Evolutionary conservation across 2,888 invertebrate genomes (phyloP), one percentile per base, ranked within the genome.

Genomic region (Junonia oenone): DNA sequence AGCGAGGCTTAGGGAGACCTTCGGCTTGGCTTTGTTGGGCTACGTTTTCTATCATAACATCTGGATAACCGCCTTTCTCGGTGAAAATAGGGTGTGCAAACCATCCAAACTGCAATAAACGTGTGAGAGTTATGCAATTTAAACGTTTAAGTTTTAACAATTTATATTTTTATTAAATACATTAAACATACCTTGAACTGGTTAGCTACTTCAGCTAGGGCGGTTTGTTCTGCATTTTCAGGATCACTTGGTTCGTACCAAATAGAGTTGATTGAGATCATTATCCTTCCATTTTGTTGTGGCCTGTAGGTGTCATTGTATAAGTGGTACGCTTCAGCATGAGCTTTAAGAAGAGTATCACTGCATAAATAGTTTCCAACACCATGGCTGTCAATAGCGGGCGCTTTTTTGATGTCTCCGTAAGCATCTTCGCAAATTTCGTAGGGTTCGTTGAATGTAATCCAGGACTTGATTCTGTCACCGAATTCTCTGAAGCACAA

Each of bases 381-480:
- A 2, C 92, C 93, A 45, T 91, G 87, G 57, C 90, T 90, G 59
- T 91, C 78, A 9, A 90, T 51, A 1, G 90, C 92, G n/a, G 92
- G 92, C 6, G 92, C 91, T 61, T 89, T 90, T 63, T 80, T 81
- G 0, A 74, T 79, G 61, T 85, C 85, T 6, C 91, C 92, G 67
- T 93, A 85, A 72, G 91, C 92, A 47, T 84, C 82, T 60, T 86
- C 83, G 67, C 91, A 92, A 43, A 91, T 83, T 61, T 91, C 90
- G 55, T 85, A 90, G 0, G 94, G 94, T 67, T 94, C 94, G 69
- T 95, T 95, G 63, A 95, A 86, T 0, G 95, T 95, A 45, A 94
- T 91, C 94, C 94, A 95, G 5, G 87, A 86, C 65, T 93, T 92
- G 47, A 93, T 91, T 68, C 83, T 85, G 64, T 87, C 89, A 27